Percentiles rank a stretch among this genome's conserved stretches.
Conservation (phyloP, 2,797 vertebrate genomes). For the Paramormyrops hopkinsi region DNA sequence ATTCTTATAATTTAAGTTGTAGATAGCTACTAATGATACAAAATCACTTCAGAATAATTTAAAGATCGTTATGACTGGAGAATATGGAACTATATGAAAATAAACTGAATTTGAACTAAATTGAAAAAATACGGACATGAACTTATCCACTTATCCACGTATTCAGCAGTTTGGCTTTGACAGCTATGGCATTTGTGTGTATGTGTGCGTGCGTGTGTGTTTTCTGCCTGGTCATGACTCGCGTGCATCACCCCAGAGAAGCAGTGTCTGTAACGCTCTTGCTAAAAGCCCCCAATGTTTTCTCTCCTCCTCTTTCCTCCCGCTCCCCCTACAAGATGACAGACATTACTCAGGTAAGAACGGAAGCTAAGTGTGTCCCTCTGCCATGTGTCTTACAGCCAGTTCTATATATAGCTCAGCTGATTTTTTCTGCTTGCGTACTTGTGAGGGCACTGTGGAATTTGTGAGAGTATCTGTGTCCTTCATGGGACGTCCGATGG, state of each 20-base stretch:
- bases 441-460: neutral
- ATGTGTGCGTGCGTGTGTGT: neutral
- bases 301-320: conserved; percentile 3
- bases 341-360: conserved; percentile 58
- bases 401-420: neutral
- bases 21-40: neutral
- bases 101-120: neutral
- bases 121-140: neutral
- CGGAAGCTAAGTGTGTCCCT: neutral
- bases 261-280: neutral
- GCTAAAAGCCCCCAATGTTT: neutral
- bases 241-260: neutral
- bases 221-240: neutral
- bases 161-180: neutral
- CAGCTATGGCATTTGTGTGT: neutral
- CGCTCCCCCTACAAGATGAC: conserved; percentile 46
- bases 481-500: neutral
- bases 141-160: neutral
- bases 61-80: neutral
- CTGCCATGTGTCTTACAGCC: neutral
- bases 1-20: neutral
- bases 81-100: neutral
- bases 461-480: neutral
- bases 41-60: neutral
- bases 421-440: neutral